Evolutionary conservation across 2,888 invertebrate genomes (phyloP), one percentile per base, ranked within the genome.

Genomic region (Ectobius pallidus): DNA sequence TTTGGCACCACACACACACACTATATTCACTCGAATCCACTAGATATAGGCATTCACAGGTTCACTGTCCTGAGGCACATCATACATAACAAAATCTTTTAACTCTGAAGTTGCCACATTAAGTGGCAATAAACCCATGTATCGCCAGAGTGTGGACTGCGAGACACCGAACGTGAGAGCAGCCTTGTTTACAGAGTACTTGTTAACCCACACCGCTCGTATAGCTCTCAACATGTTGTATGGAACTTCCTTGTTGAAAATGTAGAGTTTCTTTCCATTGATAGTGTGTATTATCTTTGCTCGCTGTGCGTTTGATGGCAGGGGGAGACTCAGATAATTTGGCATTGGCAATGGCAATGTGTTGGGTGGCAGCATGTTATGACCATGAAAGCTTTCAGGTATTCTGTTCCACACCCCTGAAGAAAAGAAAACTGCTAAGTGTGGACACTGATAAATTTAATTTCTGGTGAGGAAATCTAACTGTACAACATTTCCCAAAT

Each of bases 191-290:
- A 65, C 52, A 9, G 63, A 49, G 22, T 30, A 49, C 11, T 49
- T 30, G 25, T 52, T 30, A 30, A 71, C 20, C 46, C 39, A 71
- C 2, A 63, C 63, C 42, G 63, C 63, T 22, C 52, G 46, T 22
- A 71, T 62, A 14, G 52, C 63, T 22, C 52, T 46, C 18, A 70
- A 44, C 70, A 61, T 61, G 39, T 70, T 70, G 25, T n/a, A 11
- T 34, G 65, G 34, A 20, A 71, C 63, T 49, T 63, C 63, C 22
- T 65, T 71, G 63, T 63, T 71, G 71, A 62, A 44, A 9, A 63
- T 52, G 44, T 63, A 14, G 18, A 63, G 30, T 52, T 63, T 49
- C 32, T 49, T 46, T 6, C 71, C 63, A 44, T 39, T 14, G 22
- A 25, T 42, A 34, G 71, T 71, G 42, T 49, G 27, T 16, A 65